Evolutionary conservation across 2,797 vertebrate genomes (phyloP), one percentile per base, ranked within the genome.

Genomic region (Psittacula echo): DNA sequence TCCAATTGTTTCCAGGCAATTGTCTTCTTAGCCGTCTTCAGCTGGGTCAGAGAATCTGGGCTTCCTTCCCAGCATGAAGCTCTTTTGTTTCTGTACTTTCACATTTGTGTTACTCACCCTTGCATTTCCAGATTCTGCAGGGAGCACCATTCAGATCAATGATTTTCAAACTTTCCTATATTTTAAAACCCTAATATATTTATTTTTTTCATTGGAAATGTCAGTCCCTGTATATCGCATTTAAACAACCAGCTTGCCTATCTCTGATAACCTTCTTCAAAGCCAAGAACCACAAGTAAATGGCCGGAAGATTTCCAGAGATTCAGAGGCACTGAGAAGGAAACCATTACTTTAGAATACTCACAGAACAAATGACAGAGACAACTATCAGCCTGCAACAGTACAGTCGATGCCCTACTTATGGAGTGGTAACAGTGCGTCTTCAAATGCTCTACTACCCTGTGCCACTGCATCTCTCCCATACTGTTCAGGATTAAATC

Each of bases 111-210:
- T 85, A 41, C 53, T 50, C 32, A 45, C 10, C 21, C 15, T 50
- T 3, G 0, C 4, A 6, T 10, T 51, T 64, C 37, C 45, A 68
- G 13, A 26, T 86, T 65, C 62, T 78, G 24, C 41, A 75, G 32
- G 7, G 1, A 78, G 2, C 9, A 44, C 23, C 0, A 5, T 58
- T 88, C 50, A 41, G 10, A 72, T 23, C 1, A 1, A 48, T 1
- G 7, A 34, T 53, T 66, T 94, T 67, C 51, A 68, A 56, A 44
- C 15, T 20, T 72, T 72, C 22, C 9, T 41, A 11, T 32, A 86
- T 84, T 62, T 41, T n/a, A 85, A 48, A 87, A 48, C 32, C 8
- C 15, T 26, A 29, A 72, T 27, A 34, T 7, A 60, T 71, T 53
- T 61, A 8, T 42, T 65, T 88, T 41, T 87, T 74, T 9, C 10